Percentiles rank a stretch among this genome's conserved stretches.
These are phyloP conservation scores for Chorisops tibialis DNA, from an alignment of 2,888 invertebrate genomes.

Conservation along the genomic window DNA sequence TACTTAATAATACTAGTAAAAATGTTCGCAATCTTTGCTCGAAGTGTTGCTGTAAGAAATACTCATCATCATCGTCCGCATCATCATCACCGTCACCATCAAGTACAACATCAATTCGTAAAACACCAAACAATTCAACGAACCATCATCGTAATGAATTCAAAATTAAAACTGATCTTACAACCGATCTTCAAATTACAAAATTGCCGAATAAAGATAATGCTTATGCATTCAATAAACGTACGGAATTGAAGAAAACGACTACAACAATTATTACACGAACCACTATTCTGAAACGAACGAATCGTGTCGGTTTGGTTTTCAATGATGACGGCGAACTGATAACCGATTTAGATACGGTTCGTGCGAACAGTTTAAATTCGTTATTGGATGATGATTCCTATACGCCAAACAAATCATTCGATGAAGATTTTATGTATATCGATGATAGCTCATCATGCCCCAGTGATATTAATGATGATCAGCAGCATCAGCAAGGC, in stretches of 20 bases:
- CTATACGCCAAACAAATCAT: conserved; percentile 8
- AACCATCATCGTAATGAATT: conserved; percentile 33
- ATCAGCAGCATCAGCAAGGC: not conserved
- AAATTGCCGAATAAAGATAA: conserved; percentile 33
- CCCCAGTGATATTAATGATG: conserved; percentile 44
- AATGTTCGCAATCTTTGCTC: conserved; percentile 42
- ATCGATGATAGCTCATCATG: conserved; percentile 50
- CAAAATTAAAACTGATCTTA: conserved; percentile 41
- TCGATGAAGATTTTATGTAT: conserved; percentile 43
- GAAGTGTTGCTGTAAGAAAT: conserved; percentile 45
- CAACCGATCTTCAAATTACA: conserved; percentile 40
- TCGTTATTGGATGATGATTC: conserved; percentile 43
- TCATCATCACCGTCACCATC: conserved; percentile 32
- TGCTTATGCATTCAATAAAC: conserved; percentile 37
- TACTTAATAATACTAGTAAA: conserved; percentile 35
- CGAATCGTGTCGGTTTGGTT: conserved; percentile 43
- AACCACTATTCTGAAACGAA: conserved; percentile 36
- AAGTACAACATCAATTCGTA: conserved; percentile 2
- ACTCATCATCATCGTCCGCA: conserved; percentile 30
- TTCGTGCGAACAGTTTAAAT: conserved; percentile 47
- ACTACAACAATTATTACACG: conserved; percentile 46
- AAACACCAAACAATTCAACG: not conserved
- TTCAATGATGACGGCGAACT: conserved; percentile 38
- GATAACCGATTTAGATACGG: conserved; percentile 31
- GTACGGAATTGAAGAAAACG: conserved; percentile 43